Conservation (phyloP, 1,140 invertebrate species). For the Pseudomyrmex sp. region DNA sequence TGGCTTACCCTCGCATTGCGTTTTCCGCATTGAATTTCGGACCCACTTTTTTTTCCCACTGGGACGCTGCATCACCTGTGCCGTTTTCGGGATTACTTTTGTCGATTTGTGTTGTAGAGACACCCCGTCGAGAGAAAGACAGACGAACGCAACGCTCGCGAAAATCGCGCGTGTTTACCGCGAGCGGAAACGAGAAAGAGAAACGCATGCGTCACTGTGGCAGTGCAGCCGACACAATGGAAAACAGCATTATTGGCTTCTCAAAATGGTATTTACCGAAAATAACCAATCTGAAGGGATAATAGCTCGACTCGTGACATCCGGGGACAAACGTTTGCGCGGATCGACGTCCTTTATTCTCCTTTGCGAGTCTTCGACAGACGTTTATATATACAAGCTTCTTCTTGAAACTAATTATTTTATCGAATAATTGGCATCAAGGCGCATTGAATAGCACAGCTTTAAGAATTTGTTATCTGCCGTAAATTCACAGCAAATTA, state of each 20-base stretch:
- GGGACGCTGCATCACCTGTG: conserved; percentile 82
- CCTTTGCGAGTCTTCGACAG: conserved; percentile 24
- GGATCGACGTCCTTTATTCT: conserved; percentile 61
- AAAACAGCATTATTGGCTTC: conserved; percentile 85
- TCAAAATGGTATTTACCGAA: conserved; percentile 86
- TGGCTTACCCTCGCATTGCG: conserved; percentile 53
- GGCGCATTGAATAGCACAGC: background rate
- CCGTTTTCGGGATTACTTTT: conserved; percentile 83
- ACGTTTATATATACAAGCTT: conserved; percentile 7
- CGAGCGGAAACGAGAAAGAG: conserved; percentile 66
- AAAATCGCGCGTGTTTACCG: conserved; percentile 46
- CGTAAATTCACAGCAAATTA: background rate
- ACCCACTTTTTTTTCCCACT: conserved; percentile 73
- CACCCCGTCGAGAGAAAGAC: conserved; percentile 70
- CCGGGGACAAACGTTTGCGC: conserved; percentile 73
- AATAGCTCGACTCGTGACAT: conserved; percentile 79
- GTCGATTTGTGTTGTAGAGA: conserved; percentile 77
- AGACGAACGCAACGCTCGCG: conserved; percentile 21
- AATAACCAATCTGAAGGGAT: conserved; percentile 85
- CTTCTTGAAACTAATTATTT: conserved; percentile 74
- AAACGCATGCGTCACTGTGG: conserved; percentile 25
- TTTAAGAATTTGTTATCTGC: background rate
- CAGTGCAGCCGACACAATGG: conserved; percentile 76
- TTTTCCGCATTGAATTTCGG: conserved; percentile 46
- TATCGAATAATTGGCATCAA: conserved; percentile 74